Evolutionary conservation across 1,140 invertebrate genomes (phyloP).

Genomic region (Drosophila neocordata): DNA sequence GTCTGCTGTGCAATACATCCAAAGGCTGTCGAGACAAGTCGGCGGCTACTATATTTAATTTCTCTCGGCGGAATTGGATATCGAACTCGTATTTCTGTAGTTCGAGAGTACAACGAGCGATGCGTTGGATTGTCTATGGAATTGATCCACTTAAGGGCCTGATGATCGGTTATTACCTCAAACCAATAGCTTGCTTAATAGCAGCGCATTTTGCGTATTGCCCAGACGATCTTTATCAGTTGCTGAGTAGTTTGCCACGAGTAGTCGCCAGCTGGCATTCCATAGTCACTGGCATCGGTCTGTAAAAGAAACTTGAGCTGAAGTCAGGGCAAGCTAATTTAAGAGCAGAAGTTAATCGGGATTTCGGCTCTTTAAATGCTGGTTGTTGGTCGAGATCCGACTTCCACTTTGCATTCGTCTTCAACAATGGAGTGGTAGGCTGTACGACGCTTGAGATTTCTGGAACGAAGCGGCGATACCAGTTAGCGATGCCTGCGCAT

Average conservation of each 20-base stretch:
- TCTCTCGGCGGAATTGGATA: too few species aligned
- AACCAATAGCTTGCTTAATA: background rate
- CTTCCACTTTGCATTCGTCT: background rate
- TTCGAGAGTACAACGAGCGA: background rate
- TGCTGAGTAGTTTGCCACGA: background rate
- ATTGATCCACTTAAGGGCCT: too few species aligned
- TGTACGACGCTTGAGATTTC: slow-evolving; percentile 24
- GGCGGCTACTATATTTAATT: too few species aligned
- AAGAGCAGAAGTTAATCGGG: background rate
- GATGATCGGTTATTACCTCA: background rate
- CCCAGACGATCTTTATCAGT: background rate
- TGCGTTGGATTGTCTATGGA: background rate
- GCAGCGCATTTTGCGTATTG: background rate
- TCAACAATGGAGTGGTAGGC: slow-evolving; percentile 11
- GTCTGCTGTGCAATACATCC: too few species aligned
- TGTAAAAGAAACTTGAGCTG: background rate
- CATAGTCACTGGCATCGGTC: background rate
- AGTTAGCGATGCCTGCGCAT: slow-evolving; percentile 17
- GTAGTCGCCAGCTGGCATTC: background rate
- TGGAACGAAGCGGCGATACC: slow-evolving; percentile 34
- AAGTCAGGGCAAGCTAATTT: background rate
- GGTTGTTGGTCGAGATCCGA: background rate
- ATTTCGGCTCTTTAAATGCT: background rate
- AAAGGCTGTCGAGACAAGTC: too few species aligned
- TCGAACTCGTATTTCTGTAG: background rate